Evolutionary conservation across 2,888 invertebrate genomes (phyloP), one percentile per base, ranked within the genome.

Genomic region (Scaeva pyrastri): DNA sequence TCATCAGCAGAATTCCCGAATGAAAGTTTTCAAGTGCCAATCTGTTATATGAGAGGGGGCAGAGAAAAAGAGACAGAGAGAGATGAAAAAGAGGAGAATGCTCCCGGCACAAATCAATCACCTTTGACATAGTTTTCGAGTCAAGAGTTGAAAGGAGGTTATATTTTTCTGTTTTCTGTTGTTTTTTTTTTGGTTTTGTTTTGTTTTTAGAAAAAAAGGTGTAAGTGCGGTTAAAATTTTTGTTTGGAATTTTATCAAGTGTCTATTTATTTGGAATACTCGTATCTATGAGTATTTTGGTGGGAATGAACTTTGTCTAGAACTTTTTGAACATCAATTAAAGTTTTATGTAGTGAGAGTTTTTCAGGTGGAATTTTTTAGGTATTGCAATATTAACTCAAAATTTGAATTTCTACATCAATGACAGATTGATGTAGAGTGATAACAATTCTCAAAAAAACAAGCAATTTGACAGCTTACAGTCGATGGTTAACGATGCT

Each of bases 101-200:
- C 81, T 77, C 70, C 72, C 85, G 62, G 31, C 75, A 72, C 73
- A 77, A 81, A 86, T 86, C 85, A 86, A 86, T 86, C 81, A 77
- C 85, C 73, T 86, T 74, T 86, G 81, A 81, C 85, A 86, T 58
- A 86, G 77, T 86, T 86, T 81, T 75, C 45, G 12, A 75, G 19
- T 64, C 23, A 11, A 19, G 31, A 31, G 45, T 48, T 21, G 41
- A 26, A 31, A 26, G 39, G 10, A 12, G 23, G 11, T 23, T 11
- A 12, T 19, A 4, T 41, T 60, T 41, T 45, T 50, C 39, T 12
- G 19, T 14, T 39, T 43, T 55, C 36, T 23, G 3, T 36, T 56
- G 3, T 45, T 41, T 48, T 72, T 31, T 43, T 66, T 60, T 23
- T 48, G 12, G 39, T 52, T 52, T 43, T 31, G 2, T 41, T 41